phyloP scores from a whole-genome alignment of 2,113 vertebrate species.

The Neopipo cinnamomea region DNA sequence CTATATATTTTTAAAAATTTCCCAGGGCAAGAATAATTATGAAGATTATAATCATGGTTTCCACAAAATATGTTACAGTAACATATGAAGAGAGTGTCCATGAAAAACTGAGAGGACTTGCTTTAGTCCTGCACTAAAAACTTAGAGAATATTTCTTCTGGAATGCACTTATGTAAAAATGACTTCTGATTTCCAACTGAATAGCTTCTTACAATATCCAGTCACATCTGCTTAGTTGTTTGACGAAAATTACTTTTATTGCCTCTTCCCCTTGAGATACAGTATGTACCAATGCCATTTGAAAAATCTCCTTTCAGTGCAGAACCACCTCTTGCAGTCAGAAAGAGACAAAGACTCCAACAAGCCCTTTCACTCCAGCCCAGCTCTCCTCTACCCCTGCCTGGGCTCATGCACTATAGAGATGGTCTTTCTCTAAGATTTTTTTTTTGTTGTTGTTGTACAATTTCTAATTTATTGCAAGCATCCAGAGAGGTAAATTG shows the following conservation, averaged over 20 bases:
- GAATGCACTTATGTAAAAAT: background rate
- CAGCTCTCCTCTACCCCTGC: background rate
- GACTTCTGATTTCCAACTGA: background rate
- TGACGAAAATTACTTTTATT: background rate
- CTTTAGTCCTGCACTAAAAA: background rate
- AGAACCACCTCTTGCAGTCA: background rate
- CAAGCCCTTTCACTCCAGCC: background rate
- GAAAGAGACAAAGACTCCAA: background rate
- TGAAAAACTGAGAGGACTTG: background rate
- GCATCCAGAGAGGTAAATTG: background rate
- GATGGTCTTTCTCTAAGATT: background rate
- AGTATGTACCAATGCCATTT: background rate
- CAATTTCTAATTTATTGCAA: background rate
- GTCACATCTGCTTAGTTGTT: slow-evolving; percentile 4
- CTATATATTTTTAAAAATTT: background rate
- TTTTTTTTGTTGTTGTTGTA: background rate
- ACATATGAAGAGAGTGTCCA: background rate
- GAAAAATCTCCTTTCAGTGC: background rate
- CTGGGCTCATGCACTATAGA: fast-evolving
- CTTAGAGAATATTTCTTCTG: background rate
- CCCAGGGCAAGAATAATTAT: background rate
- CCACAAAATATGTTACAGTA: background rate
- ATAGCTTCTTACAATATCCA: slow-evolving; percentile 3
- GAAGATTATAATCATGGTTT: background rate
- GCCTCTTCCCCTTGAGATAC: background rate